phyloP scores from a whole-genome alignment of 2,888 invertebrate genomes.

The Aporophyla lueneburgensis region DNA sequence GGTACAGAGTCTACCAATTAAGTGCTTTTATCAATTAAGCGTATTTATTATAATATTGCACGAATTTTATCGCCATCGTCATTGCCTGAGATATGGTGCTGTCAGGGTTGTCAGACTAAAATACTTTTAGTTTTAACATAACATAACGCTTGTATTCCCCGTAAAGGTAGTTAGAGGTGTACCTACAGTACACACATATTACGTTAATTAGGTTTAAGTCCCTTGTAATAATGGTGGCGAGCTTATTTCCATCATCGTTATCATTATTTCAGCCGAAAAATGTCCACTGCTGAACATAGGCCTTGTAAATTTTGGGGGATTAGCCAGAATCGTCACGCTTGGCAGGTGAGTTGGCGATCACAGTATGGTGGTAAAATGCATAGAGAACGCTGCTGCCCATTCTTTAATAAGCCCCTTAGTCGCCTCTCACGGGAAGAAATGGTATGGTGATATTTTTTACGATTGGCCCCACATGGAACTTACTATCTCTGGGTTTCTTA shows the following conservation, averaged over 20 bases:
- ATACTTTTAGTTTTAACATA: neutral
- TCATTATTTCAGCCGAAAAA: no score
- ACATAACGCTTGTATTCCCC: neutral
- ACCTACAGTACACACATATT: neutral
- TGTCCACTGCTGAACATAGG: no score
- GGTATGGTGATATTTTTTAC: no score
- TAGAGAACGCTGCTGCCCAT: no score
- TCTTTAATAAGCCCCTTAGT: no score
- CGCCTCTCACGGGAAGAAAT: no score
- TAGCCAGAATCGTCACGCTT: no score
- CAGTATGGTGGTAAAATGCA: no score
- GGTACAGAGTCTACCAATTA: neutral
- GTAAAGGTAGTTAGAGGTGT: neutral
- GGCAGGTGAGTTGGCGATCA: no score
- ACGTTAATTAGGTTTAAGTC: neutral
- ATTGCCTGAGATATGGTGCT: constrained; percentile 18
- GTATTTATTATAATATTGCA: constrained; percentile 46
- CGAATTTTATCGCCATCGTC: constrained; percentile 27
- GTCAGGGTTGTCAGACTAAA: constrained; percentile 23
- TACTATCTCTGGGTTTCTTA: no score
- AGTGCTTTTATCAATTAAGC: constrained; percentile 32
- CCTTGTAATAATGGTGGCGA: neutral
- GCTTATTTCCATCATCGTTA: neutral
- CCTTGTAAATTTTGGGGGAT: no score
- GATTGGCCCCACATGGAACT: no score